phyloP scores from a whole-genome alignment of 2,113 vertebrate genomes.

The Ivindomyrus marchei region DNA sequence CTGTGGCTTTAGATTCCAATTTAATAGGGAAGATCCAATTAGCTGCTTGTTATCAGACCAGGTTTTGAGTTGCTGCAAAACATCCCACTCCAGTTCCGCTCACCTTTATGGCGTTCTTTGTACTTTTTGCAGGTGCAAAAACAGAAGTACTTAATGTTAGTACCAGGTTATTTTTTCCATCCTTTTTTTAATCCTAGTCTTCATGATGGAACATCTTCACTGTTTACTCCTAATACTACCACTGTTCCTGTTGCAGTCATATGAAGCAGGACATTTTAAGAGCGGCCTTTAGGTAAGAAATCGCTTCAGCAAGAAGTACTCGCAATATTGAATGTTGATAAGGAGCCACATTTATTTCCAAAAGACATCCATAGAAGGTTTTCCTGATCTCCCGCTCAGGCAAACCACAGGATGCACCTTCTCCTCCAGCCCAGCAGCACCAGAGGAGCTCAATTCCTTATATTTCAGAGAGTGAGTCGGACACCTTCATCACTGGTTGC shows the following conservation, averaged over 20 bases:
- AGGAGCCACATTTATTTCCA: not conserved
- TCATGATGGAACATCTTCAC: not conserved
- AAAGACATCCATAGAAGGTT: not conserved
- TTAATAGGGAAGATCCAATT: not conserved
- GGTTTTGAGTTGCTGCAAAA: not conserved
- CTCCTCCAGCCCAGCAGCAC: not conserved
- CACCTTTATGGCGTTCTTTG: not conserved
- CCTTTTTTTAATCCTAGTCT: not conserved
- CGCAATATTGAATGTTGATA: not conserved
- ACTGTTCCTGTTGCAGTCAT: not conserved
- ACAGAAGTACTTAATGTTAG: not conserved
- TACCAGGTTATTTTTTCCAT: not conserved
- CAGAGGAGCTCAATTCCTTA: not conserved
- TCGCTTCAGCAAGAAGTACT: not conserved
- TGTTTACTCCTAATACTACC: not conserved
- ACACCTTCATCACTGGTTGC: not conserved
- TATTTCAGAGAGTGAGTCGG: constrained; percentile 6
- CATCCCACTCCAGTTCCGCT: not conserved
- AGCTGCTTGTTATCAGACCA: not conserved
- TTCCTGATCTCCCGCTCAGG: not conserved
- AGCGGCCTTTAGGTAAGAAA: not conserved
- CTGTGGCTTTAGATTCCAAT: not conserved
- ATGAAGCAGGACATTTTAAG: not conserved
- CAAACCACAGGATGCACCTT: not conserved
- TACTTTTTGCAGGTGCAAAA: not conserved